A percentile compares a stretch with the other conserved stretches of the same genome.
Evolutionary conservation across 2,113 vertebrate species (phyloP).

Genomic region (Ailuropoda melanoleuca): DNA sequence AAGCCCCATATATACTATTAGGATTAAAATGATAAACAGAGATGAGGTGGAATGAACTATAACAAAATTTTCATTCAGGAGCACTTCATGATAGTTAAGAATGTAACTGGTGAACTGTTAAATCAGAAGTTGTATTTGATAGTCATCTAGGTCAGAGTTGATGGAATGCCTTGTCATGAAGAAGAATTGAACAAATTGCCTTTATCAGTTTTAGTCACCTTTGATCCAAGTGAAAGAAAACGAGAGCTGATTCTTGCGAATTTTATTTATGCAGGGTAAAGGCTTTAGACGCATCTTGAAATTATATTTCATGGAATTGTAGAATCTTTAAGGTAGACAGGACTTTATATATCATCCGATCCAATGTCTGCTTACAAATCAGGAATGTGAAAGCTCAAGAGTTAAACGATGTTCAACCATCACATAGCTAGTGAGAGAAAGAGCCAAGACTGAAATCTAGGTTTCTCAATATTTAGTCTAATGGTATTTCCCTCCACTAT

Average conservation of each 20-base stretch:
- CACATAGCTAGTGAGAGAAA: background rate
- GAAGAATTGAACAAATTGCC: conserved; percentile 56
- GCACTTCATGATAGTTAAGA: background rate
- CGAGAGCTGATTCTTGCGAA: background rate
- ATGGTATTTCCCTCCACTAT: background rate
- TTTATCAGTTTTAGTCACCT: conserved; percentile 39
- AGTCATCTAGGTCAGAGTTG: conserved; percentile 22
- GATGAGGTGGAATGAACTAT: background rate
- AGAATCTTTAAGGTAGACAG: background rate
- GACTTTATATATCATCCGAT: background rate
- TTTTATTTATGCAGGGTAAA: conserved; percentile 37
- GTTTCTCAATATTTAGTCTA: background rate
- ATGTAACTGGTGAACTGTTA: conserved; percentile 31
- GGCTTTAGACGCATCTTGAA: background rate
- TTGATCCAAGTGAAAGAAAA: conserved; percentile 46
- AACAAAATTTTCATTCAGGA: conserved; percentile 13
- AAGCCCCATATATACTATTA: background rate
- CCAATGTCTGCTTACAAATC: background rate
- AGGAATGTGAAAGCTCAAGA: background rate
- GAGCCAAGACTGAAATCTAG: background rate
- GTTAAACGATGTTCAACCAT: background rate
- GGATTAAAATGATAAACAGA: background rate
- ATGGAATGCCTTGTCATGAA: conserved; percentile 56
- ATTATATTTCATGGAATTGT: background rate
- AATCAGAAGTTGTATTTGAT: conserved; percentile 54